A percentile compares a stretch with the other conserved stretches of the same genome.
These are phyloP conservation scores for Carassius carassius DNA, from an alignment of 2,113 vertebrate genomes.

Conservation along the genomic window DNA sequence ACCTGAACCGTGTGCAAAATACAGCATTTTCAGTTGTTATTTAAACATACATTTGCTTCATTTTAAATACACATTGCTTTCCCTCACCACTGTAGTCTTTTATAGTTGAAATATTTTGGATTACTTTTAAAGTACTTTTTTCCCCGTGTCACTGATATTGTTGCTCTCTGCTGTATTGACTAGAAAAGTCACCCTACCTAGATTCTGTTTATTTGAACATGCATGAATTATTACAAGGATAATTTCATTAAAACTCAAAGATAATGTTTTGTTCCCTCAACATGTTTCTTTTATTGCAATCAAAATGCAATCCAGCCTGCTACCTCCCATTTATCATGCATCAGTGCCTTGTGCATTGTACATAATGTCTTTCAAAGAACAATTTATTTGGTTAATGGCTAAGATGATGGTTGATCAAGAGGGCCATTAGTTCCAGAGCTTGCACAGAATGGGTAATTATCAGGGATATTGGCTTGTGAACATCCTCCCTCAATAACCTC, in stretches of 20 bases:
- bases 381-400: conserved; percentile 42
- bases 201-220: neutral
- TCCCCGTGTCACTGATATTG: neutral
- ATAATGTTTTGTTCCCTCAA: neutral
- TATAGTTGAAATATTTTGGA: neutral
- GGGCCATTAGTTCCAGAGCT: conserved; percentile 57
- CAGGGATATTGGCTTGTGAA: conserved; percentile 59
- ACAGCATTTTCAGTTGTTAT: neutral
- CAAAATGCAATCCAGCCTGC: neutral
- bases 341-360: neutral
- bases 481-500: conserved; percentile 50
- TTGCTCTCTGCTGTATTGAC: neutral
- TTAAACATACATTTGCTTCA: neutral
- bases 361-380: conserved; percentile 19
- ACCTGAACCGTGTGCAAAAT: conserved; percentile 75
- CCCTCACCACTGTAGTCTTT: neutral
- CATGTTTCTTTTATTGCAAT: conserved; percentile 11
- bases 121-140: neutral
- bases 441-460: conserved; percentile 61
- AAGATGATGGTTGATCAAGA: conserved; percentile 51
- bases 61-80: neutral
- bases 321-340: neutral
- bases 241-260: conserved; percentile 17
- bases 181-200: neutral
- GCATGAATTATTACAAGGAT: neutral